These are phyloP conservation scores for Pterocles burchelli DNA, from an alignment of 2,113 vertebrate species.

Conservation along the genomic window DNA sequence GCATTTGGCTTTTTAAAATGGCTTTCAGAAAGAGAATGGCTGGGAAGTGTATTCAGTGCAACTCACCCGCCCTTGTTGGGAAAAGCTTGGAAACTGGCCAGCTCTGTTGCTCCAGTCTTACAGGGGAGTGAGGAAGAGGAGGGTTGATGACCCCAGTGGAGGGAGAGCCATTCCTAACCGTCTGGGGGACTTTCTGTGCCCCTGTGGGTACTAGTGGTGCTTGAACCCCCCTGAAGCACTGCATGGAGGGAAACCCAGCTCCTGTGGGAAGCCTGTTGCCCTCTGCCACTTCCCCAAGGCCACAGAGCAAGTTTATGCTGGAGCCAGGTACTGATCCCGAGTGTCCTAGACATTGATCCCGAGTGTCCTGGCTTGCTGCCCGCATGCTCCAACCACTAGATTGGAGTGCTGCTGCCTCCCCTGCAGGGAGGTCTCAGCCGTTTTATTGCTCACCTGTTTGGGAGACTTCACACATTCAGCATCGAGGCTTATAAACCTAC, in stretches of 20 bases:
- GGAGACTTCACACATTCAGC: background rate
- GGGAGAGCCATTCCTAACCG: background rate
- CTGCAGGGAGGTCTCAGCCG: background rate
- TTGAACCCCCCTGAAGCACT: background rate
- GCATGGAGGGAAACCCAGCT: rapidly evolving
- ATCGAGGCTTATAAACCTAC: background rate
- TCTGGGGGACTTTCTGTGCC: background rate
- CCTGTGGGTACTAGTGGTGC: too few relatives aligned
- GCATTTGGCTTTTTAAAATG: background rate
- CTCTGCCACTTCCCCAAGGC: background rate
- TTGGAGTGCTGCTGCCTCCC: background rate
- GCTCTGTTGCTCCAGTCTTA: background rate
- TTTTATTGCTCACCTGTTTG: conserved; percentile 50
- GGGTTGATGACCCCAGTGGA: background rate
- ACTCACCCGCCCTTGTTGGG: rapidly evolving
- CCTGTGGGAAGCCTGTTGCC: background rate
- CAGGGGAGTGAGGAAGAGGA: background rate
- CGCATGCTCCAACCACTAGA: background rate
- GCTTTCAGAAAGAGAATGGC: background rate
- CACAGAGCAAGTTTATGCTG: background rate
- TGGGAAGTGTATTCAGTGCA: background rate
- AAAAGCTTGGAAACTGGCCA: background rate
- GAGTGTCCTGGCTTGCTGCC: background rate
- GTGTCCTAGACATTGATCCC: background rate
- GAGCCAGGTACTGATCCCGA: background rate